These are phyloP conservation scores for Aphaenogaster rudis DNA, from an alignment of 1,140 invertebrate genomes.

Conservation along the genomic window DNA sequence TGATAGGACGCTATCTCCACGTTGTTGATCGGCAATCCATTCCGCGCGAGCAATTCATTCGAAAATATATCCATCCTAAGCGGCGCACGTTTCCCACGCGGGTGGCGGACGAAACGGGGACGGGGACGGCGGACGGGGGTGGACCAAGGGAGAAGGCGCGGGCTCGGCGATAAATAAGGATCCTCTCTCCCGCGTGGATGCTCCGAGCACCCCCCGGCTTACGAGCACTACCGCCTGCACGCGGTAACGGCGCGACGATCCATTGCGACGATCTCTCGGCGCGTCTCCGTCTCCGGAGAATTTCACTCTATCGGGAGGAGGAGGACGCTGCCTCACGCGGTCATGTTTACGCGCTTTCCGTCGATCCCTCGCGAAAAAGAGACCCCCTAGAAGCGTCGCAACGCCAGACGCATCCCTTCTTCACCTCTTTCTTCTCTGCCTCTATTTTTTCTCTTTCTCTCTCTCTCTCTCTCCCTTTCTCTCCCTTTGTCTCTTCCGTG, in stretches of 20 bases:
- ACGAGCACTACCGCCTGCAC: constrained; percentile 14
- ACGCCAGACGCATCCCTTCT: not conserved
- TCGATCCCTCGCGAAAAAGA: not conserved
- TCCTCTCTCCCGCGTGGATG: not conserved
- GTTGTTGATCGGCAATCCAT: constrained; percentile 73
- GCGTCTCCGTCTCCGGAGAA: not conserved
- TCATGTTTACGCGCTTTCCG: not conserved
- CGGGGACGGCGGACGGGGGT: not conserved
- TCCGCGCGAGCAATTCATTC: constrained; percentile 77
- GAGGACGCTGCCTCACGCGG: not conserved
- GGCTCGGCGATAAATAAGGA: constrained; percentile 12
- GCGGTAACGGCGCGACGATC: not conserved
- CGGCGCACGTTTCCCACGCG: constrained; percentile 37
- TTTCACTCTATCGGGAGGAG: not conserved
- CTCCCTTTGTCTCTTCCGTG: not conserved
- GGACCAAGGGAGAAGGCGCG: not conserved
- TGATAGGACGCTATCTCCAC: constrained; percentile 83
- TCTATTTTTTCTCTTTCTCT: no score
- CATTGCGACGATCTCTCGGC: constrained; percentile 20
- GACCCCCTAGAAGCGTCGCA: constrained; percentile 38
- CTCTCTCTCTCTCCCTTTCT: not conserved
- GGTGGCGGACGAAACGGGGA: not conserved
- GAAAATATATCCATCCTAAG: constrained; percentile 81
- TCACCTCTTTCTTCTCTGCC: not conserved
- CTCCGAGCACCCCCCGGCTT: constrained; percentile 30